Evolutionary conservation across 2,113 vertebrate genomes (phyloP).

Genomic region (Equus przewalskii): DNA sequence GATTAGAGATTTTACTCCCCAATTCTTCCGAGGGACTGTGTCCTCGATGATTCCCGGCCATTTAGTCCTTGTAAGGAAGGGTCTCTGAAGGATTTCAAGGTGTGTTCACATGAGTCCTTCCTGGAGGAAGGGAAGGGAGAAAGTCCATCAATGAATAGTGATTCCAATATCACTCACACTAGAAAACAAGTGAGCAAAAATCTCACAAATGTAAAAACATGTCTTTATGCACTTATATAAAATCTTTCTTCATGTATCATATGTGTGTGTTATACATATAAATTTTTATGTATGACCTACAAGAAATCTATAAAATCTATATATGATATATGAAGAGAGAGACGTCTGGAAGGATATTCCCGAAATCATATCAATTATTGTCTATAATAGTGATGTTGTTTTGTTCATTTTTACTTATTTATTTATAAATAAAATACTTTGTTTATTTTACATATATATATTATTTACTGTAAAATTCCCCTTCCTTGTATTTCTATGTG

Average conservation of each 20-base stretch:
- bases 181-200: neutral
- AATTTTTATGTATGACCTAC: neutral
- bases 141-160: neutral
- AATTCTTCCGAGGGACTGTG: neutral
- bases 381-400: neutral
- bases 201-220: neutral
- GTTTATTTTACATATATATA: neutral
- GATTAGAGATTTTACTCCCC: neutral
- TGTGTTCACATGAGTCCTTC: neutral
- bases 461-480: neutral
- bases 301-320: no score
- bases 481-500: neutral
- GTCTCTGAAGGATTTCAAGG: neutral
- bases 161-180: neutral
- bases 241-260: neutral
- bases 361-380: neutral
- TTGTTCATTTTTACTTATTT: neutral
- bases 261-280: neutral
- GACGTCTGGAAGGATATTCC: neutral
- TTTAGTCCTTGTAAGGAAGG: neutral
- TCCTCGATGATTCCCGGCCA: neutral
- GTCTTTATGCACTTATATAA: neutral
- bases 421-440: neutral
- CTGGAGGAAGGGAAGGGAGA: neutral
- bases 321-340: neutral